These are phyloP conservation scores for Bombus vancouverensis DNA, from an alignment of 1,140 invertebrate species.

Conservation along the genomic window DNA sequence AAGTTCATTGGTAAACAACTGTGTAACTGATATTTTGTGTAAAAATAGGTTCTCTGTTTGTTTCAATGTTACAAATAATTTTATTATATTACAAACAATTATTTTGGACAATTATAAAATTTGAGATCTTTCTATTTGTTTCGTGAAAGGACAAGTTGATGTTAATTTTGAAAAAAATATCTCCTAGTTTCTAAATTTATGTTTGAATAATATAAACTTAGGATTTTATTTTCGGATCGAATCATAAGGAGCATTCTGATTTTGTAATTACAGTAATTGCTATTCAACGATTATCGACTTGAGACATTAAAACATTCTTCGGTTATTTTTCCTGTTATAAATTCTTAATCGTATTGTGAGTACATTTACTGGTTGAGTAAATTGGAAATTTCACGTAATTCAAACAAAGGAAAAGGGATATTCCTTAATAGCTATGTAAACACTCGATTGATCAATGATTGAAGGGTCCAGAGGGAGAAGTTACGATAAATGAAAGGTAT, in stretches of 20 bases:
- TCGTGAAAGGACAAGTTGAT: too few species aligned
- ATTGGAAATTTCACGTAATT: conserved; percentile 32
- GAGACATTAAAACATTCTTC: background rate
- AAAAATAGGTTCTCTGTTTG: too few species aligned
- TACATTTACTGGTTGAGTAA: background rate
- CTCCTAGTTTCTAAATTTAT: background rate
- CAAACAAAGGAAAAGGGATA: conserved; percentile 47
- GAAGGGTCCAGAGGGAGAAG: conserved; percentile 19
- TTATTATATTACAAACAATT: too few species aligned
- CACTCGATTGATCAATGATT: conserved; percentile 15
- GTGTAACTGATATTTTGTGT: too few species aligned
- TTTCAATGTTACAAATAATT: too few species aligned
- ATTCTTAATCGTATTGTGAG: background rate
- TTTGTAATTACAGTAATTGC: background rate
- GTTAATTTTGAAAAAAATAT: background rate
- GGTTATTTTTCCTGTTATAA: background rate
- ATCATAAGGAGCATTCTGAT: background rate
- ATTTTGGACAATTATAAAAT: too few species aligned
- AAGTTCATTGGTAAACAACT: background rate
- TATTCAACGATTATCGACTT: background rate
- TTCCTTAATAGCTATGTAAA: conserved; percentile 48
- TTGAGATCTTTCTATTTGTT: too few species aligned
- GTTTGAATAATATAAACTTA: too few species aligned
- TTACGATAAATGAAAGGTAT: conserved; percentile 25
- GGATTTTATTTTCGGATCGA: background rate